Evolutionary conservation across 2,888 invertebrate genomes (phyloP).

Genomic region (Ceramica pisi): DNA sequence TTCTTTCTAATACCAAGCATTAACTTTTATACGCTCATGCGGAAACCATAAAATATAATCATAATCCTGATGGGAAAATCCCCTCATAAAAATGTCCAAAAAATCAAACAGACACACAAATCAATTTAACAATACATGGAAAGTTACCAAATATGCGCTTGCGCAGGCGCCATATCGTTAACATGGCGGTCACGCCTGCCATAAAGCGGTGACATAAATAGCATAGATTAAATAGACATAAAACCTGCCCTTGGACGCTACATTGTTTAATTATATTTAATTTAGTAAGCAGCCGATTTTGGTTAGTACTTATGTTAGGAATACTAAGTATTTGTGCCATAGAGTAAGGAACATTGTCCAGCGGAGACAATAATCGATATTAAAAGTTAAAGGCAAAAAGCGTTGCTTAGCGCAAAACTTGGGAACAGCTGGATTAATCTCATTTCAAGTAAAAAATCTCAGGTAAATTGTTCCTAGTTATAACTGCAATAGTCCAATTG

Average conservation of each 20-base stretch:
- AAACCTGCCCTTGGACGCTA: constrained; percentile 77
- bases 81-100: not conserved
- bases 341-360: not conserved
- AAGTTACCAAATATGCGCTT: constrained; percentile 50
- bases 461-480: too few relatives aligned
- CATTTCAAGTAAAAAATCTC: too few relatives aligned
- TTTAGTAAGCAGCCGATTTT: constrained; percentile 58
- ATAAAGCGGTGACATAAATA: constrained; percentile 69
- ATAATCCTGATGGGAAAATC: not conserved
- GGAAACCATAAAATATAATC: not conserved
- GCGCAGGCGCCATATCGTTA: constrained; percentile 59
- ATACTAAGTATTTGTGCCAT: constrained; percentile 32
- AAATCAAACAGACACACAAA: constrained; percentile 39
- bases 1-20: not conserved
- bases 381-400: too few relatives aligned
- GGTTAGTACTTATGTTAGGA: constrained; percentile 41
- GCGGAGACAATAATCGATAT: too few relatives aligned
- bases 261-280: constrained; percentile 58
- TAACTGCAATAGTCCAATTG: too few relatives aligned
- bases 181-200: constrained; percentile 55
- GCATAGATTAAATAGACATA: constrained; percentile 80
- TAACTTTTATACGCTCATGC: too few relatives aligned
- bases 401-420: too few relatives aligned
- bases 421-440: too few relatives aligned
- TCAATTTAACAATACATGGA: constrained; percentile 38